A percentile compares a stretch with the other conserved stretches of the same genome.
Evolutionary conservation across 2,113 vertebrate genomes (phyloP).

Genomic region (Cyprinodon brontotheroides): DNA sequence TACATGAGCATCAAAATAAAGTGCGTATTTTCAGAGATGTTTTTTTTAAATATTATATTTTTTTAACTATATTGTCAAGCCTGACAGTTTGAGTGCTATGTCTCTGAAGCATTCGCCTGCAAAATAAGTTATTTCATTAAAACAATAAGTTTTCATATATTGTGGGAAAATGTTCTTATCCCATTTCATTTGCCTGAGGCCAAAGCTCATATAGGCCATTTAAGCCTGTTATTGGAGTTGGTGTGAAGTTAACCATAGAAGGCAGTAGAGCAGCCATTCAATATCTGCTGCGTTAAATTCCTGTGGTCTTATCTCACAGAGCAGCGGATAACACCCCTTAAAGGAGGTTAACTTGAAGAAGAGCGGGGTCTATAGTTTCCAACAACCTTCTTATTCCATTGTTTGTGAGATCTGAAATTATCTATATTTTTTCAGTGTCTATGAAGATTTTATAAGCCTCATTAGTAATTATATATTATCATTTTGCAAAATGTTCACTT

Average conservation of each 20-base stretch:
- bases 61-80: not conserved
- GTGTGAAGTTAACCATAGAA: slow-evolving; percentile 46
- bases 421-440: not conserved
- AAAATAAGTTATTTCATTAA: slow-evolving; percentile 5
- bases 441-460: no score
- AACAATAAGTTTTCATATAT: slow-evolving; percentile 19
- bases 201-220: slow-evolving; percentile 16
- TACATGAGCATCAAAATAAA: not conserved
- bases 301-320: slow-evolving; percentile 43
- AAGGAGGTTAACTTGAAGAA: slow-evolving; percentile 13
- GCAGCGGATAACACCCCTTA: not conserved
- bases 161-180: slow-evolving; percentile 1
- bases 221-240: slow-evolving; percentile 38
- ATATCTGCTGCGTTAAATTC: slow-evolving; percentile 20
- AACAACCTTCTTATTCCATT: not conserved
- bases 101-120: not conserved
- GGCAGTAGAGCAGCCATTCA: slow-evolving; percentile 35
- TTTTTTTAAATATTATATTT: not conserved
- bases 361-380: slow-evolving; percentile 1
- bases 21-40: not conserved
- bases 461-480: no score
- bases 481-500: no score
- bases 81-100: not conserved
- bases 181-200: slow-evolving; percentile 1
- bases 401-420: not conserved